Evolutionary conservation across 2,113 vertebrate genomes (phyloP).

Genomic region (human): DNA sequence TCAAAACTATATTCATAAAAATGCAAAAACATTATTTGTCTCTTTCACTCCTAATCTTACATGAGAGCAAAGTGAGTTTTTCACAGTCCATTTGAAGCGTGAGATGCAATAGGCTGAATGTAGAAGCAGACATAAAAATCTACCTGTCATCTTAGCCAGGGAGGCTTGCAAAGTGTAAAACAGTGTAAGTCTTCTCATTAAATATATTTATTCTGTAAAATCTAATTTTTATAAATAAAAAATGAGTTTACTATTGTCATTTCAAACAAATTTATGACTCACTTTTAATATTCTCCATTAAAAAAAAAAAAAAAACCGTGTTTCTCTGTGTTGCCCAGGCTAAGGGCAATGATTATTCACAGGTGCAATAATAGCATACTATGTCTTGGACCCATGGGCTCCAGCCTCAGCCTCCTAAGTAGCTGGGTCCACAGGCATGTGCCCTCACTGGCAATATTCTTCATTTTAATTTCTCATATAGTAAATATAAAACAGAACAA

Average conservation of each 20-base stretch:
- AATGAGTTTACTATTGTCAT: background rate
- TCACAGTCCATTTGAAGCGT: background rate
- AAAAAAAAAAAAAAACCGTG: too few relatives aligned
- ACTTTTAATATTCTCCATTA: background rate
- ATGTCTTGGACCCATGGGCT: too few relatives aligned
- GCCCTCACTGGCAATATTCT: background rate
- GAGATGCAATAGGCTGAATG: background rate
- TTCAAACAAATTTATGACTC: background rate
- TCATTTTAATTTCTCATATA: background rate
- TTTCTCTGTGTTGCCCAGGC: too few relatives aligned
- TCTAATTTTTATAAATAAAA: background rate
- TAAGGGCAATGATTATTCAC: too few relatives aligned
- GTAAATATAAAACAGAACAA: background rate
- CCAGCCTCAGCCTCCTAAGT: too few relatives aligned
- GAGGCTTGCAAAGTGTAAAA: background rate
- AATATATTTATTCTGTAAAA: constrained; percentile 2
- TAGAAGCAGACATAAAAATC: background rate
- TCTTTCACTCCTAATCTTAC: background rate
- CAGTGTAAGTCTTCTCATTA: background rate
- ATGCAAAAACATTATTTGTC: background rate
- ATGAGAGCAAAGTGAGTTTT: background rate
- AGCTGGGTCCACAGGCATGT: too few relatives aligned
- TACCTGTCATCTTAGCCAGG: background rate
- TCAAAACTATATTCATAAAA: background rate
- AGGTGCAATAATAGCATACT: too few relatives aligned